Conservation (phyloP, 2,797 vertebrate species). For the Siniperca undulata region DNA sequence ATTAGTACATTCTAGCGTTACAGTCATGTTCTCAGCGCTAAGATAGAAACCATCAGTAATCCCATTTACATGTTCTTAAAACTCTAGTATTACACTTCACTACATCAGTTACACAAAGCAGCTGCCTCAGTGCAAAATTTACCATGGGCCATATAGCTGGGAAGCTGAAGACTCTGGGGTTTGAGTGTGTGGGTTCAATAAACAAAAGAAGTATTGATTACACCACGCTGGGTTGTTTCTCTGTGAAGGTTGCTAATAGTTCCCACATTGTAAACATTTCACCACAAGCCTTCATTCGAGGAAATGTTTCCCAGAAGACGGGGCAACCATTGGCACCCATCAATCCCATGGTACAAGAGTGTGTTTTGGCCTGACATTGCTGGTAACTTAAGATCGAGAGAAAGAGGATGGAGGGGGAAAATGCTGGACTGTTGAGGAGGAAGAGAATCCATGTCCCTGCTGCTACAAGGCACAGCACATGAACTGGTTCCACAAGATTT, state of each 20-base stretch:
- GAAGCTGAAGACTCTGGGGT: slow-evolving; percentile 40
- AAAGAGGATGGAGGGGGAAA: slow-evolving; percentile 48
- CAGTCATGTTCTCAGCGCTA: slow-evolving; percentile 48
- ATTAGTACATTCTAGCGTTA: slow-evolving; percentile 48
- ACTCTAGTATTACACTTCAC: slow-evolving; percentile 65
- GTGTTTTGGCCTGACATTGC: slow-evolving; percentile 67
- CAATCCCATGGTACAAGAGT: slow-evolving; percentile 69
- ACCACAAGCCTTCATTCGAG: slow-evolving; percentile 78
- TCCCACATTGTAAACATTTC: slow-evolving; percentile 83
- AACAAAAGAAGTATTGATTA: slow-evolving; percentile 84
- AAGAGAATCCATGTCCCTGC: slow-evolving; percentile 61
- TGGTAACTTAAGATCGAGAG: slow-evolving; percentile 60
- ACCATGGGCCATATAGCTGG: slow-evolving; percentile 49
- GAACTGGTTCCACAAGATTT: slow-evolving; percentile 77
- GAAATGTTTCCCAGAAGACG: slow-evolving; percentile 81
- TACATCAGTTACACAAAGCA: slow-evolving; percentile 57
- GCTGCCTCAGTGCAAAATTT: slow-evolving; percentile 59
- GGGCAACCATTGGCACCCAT: slow-evolving; percentile 76
- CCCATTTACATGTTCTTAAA: slow-evolving; percentile 71
- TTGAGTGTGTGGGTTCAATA: slow-evolving; percentile 64
- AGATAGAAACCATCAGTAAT: slow-evolving; percentile 63
- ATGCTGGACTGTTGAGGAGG: slow-evolving; percentile 44
- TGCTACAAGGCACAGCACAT: slow-evolving; percentile 68
- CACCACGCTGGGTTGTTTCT: slow-evolving; percentile 67
- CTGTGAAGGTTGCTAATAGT: slow-evolving; percentile 75